Conservation (phyloP, 1,140 invertebrate species). For the Frieseomelitta varia region DNA sequence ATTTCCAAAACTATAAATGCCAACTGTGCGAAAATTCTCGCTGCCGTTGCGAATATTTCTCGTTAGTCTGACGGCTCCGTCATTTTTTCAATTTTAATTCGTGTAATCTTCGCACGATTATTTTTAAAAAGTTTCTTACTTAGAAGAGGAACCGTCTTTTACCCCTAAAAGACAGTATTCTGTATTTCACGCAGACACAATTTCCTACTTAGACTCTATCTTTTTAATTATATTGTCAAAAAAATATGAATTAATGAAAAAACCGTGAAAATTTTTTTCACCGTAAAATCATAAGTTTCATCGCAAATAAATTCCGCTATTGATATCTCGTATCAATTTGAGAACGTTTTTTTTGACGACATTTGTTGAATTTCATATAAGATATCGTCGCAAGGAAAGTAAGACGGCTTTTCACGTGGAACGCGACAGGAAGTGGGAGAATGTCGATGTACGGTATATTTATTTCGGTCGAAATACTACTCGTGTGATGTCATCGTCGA, state of each 20-base stretch:
- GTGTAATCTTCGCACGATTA: no score
- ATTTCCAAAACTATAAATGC: constrained; percentile 8
- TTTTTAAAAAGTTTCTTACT: no score
- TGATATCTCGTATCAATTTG: background rate
- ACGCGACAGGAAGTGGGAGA: constrained; percentile 33
- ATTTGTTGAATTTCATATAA: background rate
- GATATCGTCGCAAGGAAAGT: background rate
- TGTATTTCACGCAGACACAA: no score
- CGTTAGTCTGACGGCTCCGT: background rate
- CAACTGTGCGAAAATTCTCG: background rate
- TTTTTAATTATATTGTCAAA: no score
- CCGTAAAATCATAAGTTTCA: no score
- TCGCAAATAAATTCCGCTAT: background rate
- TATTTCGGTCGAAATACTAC: constrained; percentile 62
- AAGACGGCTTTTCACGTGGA: constrained; percentile 1
- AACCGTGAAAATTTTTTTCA: no score
- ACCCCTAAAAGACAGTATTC: no score
- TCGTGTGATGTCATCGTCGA: constrained; percentile 64
- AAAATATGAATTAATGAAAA: no score
- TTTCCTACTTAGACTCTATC: no score
- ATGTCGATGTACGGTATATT: constrained; percentile 67
- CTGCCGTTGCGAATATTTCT: background rate
- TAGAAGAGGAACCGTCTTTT: no score
- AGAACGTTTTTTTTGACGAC: constrained; percentile 1
- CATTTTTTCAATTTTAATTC: background rate